Evolutionary conservation across 2,888 invertebrate genomes (phyloP), one percentile per base, ranked within the genome.

Genomic region (Sympetrum striolatum): DNA sequence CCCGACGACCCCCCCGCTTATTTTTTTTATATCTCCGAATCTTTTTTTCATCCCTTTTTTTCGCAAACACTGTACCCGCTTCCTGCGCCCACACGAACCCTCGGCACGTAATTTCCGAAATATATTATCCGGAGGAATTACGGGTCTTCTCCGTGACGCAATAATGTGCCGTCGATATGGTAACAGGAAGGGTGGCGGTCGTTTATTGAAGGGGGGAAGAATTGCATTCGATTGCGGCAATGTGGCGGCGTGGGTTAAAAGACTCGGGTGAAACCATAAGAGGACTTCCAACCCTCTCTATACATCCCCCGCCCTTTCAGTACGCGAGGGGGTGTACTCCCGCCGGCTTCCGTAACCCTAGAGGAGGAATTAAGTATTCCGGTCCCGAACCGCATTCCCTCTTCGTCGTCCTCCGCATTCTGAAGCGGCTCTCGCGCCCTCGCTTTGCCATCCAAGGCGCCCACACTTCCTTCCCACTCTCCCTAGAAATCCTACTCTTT

Each of bases 301-400:
- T 18, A 53, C 53, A 53, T 53, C 82, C 35, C 35, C 37, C 86
- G 15, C 60, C 37, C 86, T 60, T 86, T 18, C 14, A 35, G 14
- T 73, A n/a, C 73, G 73, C 73, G 1, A 10, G 73, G 31, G 73
- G 73, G 73, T 73, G 73, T 73, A 31, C 25, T 53, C 73, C n/a
- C 35, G 58, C 22, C 48, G 58, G 82, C 82, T 82, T 82, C 58
- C 82, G 82, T 86, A 53, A 86, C 86, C 86, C 86, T 35, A 60
- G 53, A 37, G 86, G 37, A 58, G 60, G 86, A 86, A 86, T 86
- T 86, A 86, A 86, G 86, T 86, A 86, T 86, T 86, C 64, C 64
- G 86, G 37, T 37, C 60, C 60, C 64, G 64, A 60, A 48, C 60
- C 86, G n/a, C 86, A 60, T 60, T 60, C 86, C 60, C 60, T 39